These are phyloP conservation scores for Trichoplusia ni DNA, from an alignment of 1,140 invertebrate genomes.

Conservation along the genomic window DNA sequence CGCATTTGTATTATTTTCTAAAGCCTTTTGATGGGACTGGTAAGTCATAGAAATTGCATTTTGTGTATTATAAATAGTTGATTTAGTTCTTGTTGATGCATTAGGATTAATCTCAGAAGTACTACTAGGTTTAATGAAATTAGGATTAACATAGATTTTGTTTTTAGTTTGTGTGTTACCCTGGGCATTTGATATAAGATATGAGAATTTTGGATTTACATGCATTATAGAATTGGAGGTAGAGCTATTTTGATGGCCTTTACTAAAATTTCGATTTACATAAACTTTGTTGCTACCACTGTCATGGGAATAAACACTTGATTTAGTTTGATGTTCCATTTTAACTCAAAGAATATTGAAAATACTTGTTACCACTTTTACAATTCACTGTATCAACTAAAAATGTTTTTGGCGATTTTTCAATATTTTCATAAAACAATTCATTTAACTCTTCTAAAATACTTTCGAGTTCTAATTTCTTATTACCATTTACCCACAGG, in stretches of 20 bases:
- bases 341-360: conserved; percentile 51
- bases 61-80: background rate
- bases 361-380: conserved; percentile 70
- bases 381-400: conserved; percentile 58
- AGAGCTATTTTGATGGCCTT: conserved; percentile 15
- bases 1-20: background rate
- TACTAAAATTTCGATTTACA: conserved; percentile 71
- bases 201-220: conserved; percentile 52
- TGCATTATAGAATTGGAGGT: conserved; percentile 37
- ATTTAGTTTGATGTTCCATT: conserved; percentile 37
- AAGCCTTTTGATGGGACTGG: background rate
- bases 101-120: background rate
- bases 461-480: conserved; percentile 71
- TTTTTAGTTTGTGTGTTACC: conserved; percentile 36
- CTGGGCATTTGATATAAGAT: conserved; percentile 33
- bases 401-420: conserved; percentile 36
- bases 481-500: conserved; percentile 85
- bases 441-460: conserved; percentile 56
- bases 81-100: background rate
- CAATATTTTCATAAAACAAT: conserved; percentile 47
- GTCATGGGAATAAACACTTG: conserved; percentile 27
- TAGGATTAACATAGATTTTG: conserved; percentile 71
- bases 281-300: conserved; percentile 57
- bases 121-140: conserved; percentile 52
- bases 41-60: too few relatives aligned